A percentile compares a stretch with the other conserved stretches of the same genome.
phyloP scores from a whole-genome alignment of 2,797 vertebrate genomes.

The Remorina albescens region DNA sequence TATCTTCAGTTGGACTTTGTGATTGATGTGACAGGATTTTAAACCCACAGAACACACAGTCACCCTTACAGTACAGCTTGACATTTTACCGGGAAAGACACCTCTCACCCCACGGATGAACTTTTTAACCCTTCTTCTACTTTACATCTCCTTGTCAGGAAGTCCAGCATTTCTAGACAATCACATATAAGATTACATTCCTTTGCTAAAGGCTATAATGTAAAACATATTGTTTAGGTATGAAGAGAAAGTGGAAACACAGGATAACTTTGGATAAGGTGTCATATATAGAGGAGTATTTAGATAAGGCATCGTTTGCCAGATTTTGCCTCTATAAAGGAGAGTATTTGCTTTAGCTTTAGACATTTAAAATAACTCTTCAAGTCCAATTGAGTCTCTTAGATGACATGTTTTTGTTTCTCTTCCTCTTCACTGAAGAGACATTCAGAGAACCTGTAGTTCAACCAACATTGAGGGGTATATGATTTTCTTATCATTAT shows the following conservation, averaged over 20 bases:
- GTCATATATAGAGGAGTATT: conserved; percentile 7
- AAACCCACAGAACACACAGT: conserved; percentile 41
- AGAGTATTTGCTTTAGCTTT: conserved; percentile 9
- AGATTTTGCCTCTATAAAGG: conserved; percentile 5
- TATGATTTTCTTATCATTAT: conserved; percentile 29
- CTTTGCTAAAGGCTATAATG: conserved; percentile 16
- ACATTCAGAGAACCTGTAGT: conserved; percentile 10
- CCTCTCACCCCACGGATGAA: neutral
- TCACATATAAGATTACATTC: neutral
- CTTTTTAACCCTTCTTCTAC: too few relatives aligned
- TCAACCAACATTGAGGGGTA: conserved; percentile 28
- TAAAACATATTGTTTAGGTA: conserved; percentile 43
- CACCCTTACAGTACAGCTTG: too few relatives aligned
- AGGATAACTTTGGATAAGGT: conserved; percentile 3
- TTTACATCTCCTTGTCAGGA: conserved; percentile 10
- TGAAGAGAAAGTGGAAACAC: conserved; percentile 13
- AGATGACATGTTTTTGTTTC: conserved; percentile 7
- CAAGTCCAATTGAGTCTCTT: neutral
- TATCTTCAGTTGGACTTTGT: conserved; percentile 37
- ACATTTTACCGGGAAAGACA: conserved; percentile 43
- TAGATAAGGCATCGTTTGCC: neutral
- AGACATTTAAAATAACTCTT: conserved; percentile 14
- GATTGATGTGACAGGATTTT: conserved; percentile 21
- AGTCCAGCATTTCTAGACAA: conserved; percentile 16
- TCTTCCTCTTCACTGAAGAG: too few relatives aligned